Evolutionary conservation across 2,113 vertebrate genomes (phyloP).

Genomic region (Gymnobelideus leadbeateri): DNA sequence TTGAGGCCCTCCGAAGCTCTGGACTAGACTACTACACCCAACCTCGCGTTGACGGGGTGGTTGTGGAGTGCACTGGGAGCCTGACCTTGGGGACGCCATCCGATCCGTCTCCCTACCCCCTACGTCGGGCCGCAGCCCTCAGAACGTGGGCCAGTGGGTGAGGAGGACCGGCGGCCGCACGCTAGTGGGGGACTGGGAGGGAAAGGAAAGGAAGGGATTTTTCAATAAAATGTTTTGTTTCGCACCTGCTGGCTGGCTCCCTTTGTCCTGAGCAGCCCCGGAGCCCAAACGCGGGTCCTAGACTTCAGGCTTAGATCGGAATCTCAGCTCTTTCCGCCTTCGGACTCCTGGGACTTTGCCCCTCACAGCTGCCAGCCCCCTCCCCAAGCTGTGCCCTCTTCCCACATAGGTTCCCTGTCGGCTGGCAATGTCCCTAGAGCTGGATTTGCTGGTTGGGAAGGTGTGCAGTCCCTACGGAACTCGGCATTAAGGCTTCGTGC

Average conservation of each 20-base stretch:
- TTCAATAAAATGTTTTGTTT: not conserved
- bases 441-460: not conserved
- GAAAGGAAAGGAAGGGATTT: not conserved
- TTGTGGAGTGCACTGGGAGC: not conserved
- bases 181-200: not conserved
- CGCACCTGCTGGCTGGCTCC: not conserved
- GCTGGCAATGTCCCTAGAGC: no score
- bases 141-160: not conserved
- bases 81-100: not conserved
- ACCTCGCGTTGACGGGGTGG: not conserved
- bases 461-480: not conserved
- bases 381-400: not conserved
- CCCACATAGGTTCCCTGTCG: not conserved
- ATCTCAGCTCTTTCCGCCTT: not conserved
- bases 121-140: not conserved
- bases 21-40: not conserved
- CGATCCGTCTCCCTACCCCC: not conserved
- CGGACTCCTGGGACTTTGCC: not conserved
- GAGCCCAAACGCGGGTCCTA: not conserved
- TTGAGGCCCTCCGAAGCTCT: not conserved
- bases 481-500: no score
- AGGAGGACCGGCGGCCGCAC: not conserved
- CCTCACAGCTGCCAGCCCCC: rapidly evolving
- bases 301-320: not conserved
- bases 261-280: not conserved